Conservation (phyloP, 2,113 vertebrate genomes). For the Nothobranchius kuhntae region DNA sequence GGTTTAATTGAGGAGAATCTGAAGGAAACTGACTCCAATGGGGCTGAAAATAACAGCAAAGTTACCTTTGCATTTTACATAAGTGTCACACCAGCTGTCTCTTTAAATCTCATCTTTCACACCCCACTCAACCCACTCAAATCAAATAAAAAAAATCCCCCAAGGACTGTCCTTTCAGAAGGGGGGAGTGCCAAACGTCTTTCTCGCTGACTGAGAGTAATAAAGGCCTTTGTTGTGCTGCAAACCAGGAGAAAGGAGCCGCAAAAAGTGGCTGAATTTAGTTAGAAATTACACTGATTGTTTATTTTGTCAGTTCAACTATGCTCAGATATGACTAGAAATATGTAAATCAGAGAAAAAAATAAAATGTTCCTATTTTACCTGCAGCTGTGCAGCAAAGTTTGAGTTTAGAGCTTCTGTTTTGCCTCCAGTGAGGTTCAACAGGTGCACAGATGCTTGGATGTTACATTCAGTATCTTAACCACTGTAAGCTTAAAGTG, state of each 20-base stretch:
- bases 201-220: slow-evolving; percentile 65
- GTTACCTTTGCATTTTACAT: background rate
- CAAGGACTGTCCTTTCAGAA: slow-evolving; percentile 58
- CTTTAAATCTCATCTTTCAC: slow-evolving; percentile 67
- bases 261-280: slow-evolving; percentile 1
- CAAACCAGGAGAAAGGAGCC: slow-evolving; percentile 30
- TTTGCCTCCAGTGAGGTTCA: slow-evolving; percentile 16
- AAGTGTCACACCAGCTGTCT: slow-evolving; percentile 31
- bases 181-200: slow-evolving; percentile 62
- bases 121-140: slow-evolving; percentile 50
- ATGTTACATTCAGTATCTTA: slow-evolving; percentile 47
- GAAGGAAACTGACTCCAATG: background rate
- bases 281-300: slow-evolving; percentile 2
- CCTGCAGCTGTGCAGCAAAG: slow-evolving; percentile 5
- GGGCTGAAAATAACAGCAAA: too few relatives aligned
- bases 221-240: slow-evolving; percentile 76
- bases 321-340: background rate
- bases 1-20: background rate
- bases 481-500: slow-evolving; percentile 48
- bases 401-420: slow-evolving; percentile 10
- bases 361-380: background rate
- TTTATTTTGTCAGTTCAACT: slow-evolving; percentile 5
- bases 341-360: slow-evolving; percentile 1
- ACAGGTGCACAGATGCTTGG: slow-evolving; percentile 55
- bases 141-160: slow-evolving; percentile 72